Base-by-base conservation (phyloP, 2,113 vertebrate genomes). In the Nematolebias whitei region DNA sequence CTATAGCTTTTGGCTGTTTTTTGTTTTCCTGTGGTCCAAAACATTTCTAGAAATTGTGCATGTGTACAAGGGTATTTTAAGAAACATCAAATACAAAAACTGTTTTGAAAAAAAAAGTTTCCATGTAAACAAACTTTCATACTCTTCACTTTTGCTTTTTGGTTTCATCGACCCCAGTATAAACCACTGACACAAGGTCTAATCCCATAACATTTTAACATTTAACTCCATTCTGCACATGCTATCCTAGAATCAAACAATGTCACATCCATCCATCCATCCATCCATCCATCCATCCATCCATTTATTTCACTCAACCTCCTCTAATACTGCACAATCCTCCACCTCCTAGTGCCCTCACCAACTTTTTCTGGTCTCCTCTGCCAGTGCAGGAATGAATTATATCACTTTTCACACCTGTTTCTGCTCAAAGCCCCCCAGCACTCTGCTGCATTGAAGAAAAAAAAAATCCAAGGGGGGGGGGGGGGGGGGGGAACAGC, bases 381-480 rank as follows among this genome's bases (percentile, higher is more conserved):
- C 70, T 95, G 93, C 91, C 89, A 91, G 91, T 81, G 88, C 85
- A 93, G 94, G 95, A 95, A 95, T 88, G 93, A 96, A 95, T 93
- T 93, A 87, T 74, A 90, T 92, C 93, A 88, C 90, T 90, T 92
- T 94, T 95, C 95, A 96, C 96, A 98, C 95, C 95, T 95, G 96
- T 96, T 96, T 96, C 93, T 95, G 92, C 84, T 96, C 94, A 91
- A 92, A 90, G 35, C 90, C 90, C 91, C 88, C 88, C 92, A 93
- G 88, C 90, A 91, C 75, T 67, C 90, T 95, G 94, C 90, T 94
- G 93, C 83, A 89, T 60, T 24, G 47, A 58, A 50, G 51, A 52
- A 80, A 84, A 76, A 79, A 88, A 89, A 92, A 89, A 94, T 93
- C 88, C 91, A 93, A 67, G 75, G 66, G 63, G 43, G 66, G 63